Evolutionary conservation across 2,113 vertebrate species (phyloP).

Genomic region (Semicossyphus pulcher): DNA sequence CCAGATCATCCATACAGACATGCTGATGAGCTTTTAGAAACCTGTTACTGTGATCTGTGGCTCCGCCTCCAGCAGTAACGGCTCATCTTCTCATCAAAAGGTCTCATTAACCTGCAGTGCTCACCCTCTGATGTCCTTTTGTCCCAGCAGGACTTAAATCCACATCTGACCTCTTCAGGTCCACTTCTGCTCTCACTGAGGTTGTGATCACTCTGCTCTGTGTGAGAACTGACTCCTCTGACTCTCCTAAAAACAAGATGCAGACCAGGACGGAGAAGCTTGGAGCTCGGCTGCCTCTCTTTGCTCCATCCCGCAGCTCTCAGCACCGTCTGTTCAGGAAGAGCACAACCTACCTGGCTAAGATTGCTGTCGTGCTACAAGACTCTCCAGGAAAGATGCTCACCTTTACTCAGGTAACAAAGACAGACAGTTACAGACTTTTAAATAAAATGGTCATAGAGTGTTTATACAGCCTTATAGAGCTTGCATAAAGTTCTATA

Average conservation of each 20-base stretch:
- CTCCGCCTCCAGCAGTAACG: constrained; percentile 27
- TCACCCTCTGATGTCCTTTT: constrained; percentile 35
- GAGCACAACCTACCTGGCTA: constrained; percentile 85
- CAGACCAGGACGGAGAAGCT: constrained; percentile 9
- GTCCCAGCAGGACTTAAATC: constrained; percentile 21
- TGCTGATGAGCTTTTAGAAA: constrained; percentile 8
- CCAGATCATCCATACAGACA: neutral
- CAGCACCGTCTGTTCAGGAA: constrained; percentile 71
- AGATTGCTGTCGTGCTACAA: constrained; percentile 86
- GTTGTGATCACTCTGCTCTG: neutral
- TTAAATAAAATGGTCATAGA: too few relatives aligned
- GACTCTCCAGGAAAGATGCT: constrained; percentile 83
- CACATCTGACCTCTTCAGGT: neutral
- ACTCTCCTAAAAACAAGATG: constrained; percentile 27
- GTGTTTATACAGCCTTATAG: too few relatives aligned
- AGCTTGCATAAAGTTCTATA: too few relatives aligned
- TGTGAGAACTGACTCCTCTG: neutral
- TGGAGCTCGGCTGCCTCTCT: neutral
- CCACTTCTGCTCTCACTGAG: neutral
- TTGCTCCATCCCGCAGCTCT: neutral
- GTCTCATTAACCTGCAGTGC: constrained; percentile 19
- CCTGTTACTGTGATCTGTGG: neutral
- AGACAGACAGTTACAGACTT: too few relatives aligned
- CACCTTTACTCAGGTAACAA: constrained; percentile 84
- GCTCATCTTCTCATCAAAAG: constrained; percentile 37